Evolutionary conservation across 2,797 vertebrate species (phyloP).

Genomic region (Darevskia nairensis): DNA sequence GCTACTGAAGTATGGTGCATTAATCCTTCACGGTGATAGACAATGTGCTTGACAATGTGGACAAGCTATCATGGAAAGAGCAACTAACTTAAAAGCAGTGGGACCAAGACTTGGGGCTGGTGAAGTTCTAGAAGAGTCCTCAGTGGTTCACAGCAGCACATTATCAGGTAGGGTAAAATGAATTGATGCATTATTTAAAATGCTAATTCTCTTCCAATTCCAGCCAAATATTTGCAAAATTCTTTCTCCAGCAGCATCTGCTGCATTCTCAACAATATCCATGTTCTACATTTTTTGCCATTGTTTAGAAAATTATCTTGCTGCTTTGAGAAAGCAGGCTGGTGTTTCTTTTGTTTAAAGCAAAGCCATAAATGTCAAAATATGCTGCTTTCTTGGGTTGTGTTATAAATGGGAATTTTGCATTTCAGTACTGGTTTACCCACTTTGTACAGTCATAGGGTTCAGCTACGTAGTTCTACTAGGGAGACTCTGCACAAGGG

Average conservation of each 20-base stretch:
- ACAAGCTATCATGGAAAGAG: background rate
- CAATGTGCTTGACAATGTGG: background rate
- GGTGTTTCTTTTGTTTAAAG: background rate
- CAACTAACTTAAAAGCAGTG: background rate
- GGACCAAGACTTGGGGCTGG: background rate
- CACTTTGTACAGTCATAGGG: background rate
- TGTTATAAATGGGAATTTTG: background rate
- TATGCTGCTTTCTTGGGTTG: background rate
- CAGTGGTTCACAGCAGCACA: too few relatives aligned
- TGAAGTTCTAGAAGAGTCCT: background rate
- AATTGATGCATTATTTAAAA: background rate
- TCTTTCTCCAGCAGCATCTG: background rate
- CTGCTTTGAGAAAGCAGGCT: background rate
- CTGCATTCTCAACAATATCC: background rate
- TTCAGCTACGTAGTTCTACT: too few relatives aligned
- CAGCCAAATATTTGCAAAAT: background rate
- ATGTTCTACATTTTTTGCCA: background rate
- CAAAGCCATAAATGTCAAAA: background rate
- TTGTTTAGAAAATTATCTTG: background rate
- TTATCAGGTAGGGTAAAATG: background rate
- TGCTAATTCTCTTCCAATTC: background rate
- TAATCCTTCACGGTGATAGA: background rate
- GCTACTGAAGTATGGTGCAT: background rate
- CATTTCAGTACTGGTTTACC: background rate
- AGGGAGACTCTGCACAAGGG: too few relatives aligned